Percentiles rank a stretch among this genome's conserved stretches.
phyloP scores from a whole-genome alignment of 2,113 vertebrate species.

The Axis porcinus region DNA sequence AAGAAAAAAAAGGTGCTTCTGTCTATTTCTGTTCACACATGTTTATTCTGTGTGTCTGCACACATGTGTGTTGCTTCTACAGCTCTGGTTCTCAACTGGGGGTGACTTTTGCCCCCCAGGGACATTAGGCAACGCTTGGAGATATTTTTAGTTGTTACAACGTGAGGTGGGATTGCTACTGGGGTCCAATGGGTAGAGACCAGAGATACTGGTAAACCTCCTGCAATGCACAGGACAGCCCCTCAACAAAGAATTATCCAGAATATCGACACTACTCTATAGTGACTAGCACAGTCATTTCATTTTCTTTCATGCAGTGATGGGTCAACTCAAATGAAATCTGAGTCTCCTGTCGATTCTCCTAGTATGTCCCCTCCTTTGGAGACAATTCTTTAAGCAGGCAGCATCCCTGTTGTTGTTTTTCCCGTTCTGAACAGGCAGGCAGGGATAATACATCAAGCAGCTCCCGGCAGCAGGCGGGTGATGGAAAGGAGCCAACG shows the following conservation, averaged over 20 bases:
- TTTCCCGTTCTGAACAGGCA: not conserved
- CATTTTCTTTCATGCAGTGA: not conserved
- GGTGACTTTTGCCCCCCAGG: not conserved
- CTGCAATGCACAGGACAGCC: not conserved
- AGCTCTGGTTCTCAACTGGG: not conserved
- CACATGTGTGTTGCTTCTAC: not conserved
- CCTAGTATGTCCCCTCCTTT: not conserved
- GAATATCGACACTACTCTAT: not conserved
- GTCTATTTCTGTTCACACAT: not conserved
- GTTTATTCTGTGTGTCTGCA: not conserved
- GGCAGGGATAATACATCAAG: not conserved
- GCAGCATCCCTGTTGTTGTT: not conserved
- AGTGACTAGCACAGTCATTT: not conserved
- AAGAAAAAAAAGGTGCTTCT: not conserved
- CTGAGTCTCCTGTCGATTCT: not conserved
- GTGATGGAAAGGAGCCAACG: rapidly evolving
- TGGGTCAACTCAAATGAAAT: not conserved
- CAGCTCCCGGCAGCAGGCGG: not conserved
- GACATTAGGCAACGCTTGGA: not conserved
- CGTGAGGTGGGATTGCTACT: not conserved
- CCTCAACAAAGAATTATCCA: not conserved
- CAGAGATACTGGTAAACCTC: not conserved
- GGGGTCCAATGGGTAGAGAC: not conserved
- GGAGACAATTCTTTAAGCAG: not conserved
- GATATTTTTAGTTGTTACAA: not conserved